phyloP scores from a whole-genome alignment of 1,140 invertebrate genomes.

The Drosophila asahinai region DNA sequence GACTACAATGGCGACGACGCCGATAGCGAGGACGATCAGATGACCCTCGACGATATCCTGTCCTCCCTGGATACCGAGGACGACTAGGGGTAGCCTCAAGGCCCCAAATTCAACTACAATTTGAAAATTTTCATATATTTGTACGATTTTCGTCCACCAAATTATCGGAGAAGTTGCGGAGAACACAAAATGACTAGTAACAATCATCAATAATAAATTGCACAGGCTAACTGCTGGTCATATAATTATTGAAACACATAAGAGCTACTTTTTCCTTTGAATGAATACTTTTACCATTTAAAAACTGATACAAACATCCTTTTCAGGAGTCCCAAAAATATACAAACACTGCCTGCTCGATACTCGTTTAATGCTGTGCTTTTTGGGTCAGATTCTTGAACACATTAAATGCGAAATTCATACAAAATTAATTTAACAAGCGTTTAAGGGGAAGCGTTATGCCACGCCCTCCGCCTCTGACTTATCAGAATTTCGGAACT shows the following conservation, averaged over 20 bases:
- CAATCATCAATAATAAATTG: background rate
- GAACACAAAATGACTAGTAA: background rate
- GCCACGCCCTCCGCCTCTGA: background rate
- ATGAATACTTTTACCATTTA: no score
- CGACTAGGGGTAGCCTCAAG: background rate
- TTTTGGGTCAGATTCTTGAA: background rate
- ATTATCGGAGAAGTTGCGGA: background rate
- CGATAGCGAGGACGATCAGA: background rate
- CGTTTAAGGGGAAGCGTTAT: conserved; percentile 16
- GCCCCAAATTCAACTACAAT: background rate
- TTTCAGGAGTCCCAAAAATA: no score
- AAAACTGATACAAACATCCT: no score
- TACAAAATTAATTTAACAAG: conserved; percentile 37
- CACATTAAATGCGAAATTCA: conserved; percentile 36
- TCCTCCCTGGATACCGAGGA: background rate
- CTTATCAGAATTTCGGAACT: conserved; percentile 8
- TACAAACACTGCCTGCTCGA: no score
- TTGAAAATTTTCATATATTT: background rate
- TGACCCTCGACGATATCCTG: background rate
- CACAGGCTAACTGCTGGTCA: background rate
- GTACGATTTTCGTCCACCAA: background rate
- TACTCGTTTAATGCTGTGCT: no score
- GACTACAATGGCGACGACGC: background rate
- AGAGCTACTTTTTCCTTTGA: no score
- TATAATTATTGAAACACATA: background rate